Evolutionary conservation across 2,113 vertebrate genomes (phyloP), one percentile per base, ranked within the genome.

Genomic region (Galeopterus variegatus): DNA sequence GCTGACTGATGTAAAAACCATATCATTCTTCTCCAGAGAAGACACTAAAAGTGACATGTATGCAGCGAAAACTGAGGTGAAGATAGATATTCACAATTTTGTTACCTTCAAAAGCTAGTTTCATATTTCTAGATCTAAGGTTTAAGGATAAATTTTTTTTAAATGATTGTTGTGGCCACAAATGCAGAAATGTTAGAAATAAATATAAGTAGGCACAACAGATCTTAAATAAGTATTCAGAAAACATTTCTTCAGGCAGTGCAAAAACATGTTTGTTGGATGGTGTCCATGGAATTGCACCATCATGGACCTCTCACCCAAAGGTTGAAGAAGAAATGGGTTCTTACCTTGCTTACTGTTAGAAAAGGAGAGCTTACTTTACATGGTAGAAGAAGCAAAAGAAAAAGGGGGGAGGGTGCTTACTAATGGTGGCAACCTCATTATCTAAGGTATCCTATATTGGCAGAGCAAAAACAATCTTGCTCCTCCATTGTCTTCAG

Each of bases 121-220:
- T 33, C n/a, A 72, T 54, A 84, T 87, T 50, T 83, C 50, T 85
- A 62, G 62, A 81, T 65, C 52, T 24, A 75, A 50, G 4, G 6
- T 73, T 83, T 88, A 88, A 84, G 65, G 52, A 31, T 54, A 77
- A 36, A 31, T 19, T 79, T 67, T 75, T 94, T 33, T 97, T 54
- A 62, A 54, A 33, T 73, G 50, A 73, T 86, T 45, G 21, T 33
- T 75, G 67, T 92, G 81, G 50, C 31, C 52, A 90, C 45, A 76
- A 58, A 65, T 86, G 45, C 89, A 76, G 8, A 79, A 76, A 69
- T 90, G 65, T 56, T 70, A 70, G 36, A 69, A 94, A 65, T 73
- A 58, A 88, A 58, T 62, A 45, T 5, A 50, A 69, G n/a, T 15
- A 89, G 77, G 36, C 56, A 67, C 50, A 85, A 65, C 28, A 62